A percentile compares a stretch with the other conserved stretches of the same genome.
phyloP scores from a whole-genome alignment of 2,888 invertebrate species.

The Sarcophaga variegata region DNA sequence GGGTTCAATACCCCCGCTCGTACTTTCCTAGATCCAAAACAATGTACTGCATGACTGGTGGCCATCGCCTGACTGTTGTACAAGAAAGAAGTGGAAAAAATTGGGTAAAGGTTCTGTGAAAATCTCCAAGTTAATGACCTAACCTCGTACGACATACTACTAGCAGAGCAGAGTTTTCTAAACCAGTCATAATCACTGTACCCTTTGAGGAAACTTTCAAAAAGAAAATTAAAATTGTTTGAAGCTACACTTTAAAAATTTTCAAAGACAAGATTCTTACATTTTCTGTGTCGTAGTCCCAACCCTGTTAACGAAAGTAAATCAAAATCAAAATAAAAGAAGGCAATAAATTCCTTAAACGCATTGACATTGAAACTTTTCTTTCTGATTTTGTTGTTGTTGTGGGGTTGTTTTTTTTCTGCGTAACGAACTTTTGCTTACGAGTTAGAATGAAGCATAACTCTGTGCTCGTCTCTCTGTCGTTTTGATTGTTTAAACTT shows the following conservation, averaged over 20 bases:
- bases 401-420: background rate
- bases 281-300: background rate
- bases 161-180: too few relatives aligned
- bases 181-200: too few relatives aligned
- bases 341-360: conserved; percentile 7
- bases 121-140: too few relatives aligned
- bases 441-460: background rate
- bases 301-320: background rate
- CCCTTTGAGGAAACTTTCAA: too few relatives aligned
- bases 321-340: background rate
- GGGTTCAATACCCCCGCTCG: too few relatives aligned
- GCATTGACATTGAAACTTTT: background rate
- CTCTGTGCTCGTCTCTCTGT: background rate
- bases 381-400: background rate
- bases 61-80: too few relatives aligned
- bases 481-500: conserved; percentile 26
- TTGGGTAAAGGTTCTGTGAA: too few relatives aligned
- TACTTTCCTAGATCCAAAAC: too few relatives aligned
- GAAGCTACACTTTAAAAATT: too few relatives aligned
- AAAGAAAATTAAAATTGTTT: background rate
- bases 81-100: too few relatives aligned
- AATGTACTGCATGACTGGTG: too few relatives aligned
- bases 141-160: too few relatives aligned
- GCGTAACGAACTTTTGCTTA: background rate
- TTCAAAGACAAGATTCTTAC: background rate